Conservation (phyloP, 2,113 vertebrate genomes). For the Malurus elegans region DNA sequence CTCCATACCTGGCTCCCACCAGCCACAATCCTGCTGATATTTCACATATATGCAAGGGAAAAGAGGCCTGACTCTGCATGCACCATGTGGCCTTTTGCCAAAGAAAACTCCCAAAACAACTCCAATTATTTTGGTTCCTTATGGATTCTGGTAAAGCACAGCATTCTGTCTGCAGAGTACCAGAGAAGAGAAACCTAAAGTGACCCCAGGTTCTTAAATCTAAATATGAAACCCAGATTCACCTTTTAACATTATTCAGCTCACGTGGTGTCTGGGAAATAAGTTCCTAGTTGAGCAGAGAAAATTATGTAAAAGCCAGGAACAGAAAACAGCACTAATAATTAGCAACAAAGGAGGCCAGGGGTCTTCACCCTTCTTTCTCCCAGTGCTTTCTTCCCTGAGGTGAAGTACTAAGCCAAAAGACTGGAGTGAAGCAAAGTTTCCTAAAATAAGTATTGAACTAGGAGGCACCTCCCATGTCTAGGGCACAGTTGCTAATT, state of each 20-base stretch:
- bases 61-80: not conserved
- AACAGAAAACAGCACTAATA: not conserved
- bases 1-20: not conserved
- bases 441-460: constrained; percentile 7
- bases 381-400: not conserved
- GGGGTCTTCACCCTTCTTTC: not conserved
- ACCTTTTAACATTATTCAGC: not conserved
- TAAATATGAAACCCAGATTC: not conserved
- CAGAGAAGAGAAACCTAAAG: not conserved
- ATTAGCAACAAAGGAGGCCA: not conserved
- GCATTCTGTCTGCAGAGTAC: not conserved
- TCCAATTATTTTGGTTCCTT: not conserved
- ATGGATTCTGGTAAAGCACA: not conserved
- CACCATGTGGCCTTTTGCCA: not conserved
- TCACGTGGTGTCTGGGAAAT: not conserved
- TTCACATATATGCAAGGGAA: not conserved
- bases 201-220: not conserved
- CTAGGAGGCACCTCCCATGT: constrained; percentile 3
- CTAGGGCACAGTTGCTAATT: not conserved
- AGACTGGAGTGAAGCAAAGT: not conserved
- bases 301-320: not conserved
- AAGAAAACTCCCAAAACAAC: not conserved
- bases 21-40: not conserved
- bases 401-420: not conserved
- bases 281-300: not conserved